Base-by-base conservation (phyloP, 2,888 invertebrate genomes). In the Gymnocheta viridis region DNA sequence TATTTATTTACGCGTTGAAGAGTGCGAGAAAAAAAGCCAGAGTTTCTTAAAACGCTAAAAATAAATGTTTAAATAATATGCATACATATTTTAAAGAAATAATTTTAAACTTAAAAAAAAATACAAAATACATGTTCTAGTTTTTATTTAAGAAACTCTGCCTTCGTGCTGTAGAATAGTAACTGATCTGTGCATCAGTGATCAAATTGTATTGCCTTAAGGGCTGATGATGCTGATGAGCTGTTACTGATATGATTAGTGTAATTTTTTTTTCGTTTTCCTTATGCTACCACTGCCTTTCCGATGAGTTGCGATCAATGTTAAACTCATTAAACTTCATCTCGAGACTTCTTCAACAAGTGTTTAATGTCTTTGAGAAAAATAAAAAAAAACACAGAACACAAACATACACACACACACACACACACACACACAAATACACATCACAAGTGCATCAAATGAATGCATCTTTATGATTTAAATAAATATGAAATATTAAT, bases 201-300 rank as follows among this genome's bases (percentile, higher is more conserved):
- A 73, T 54, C 29, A 41, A 7, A 27, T 82, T 27, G 51, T 62
- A 12, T 27, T 35, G 62, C 62, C 24, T 66, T 64, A 56, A 22
- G n/a, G n/a, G n/a, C n/a, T n/a, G n/a, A n/a, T n/a, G n/a, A n/a
- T 7, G 35, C 78, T 85, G 82, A 85, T 86, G 87, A 86, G 86
- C 85, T 87, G 87, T 85, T 87, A 82, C 86, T 86, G 86, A 89
- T 86, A 86, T 84, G 86, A 82, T 82, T 78, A 70, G 44, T 66
- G 66, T 27, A 38, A 66, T 69, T 22, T 27, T 6, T 49, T 2
- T 22, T 41, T 27, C 17, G 17, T 14, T 32, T 38, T 49, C 17
- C 35, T 7, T 35, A 44, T 44, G 17, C 29, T 22, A 24, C 2
- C 41, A 19, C 41, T 41, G 56, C 67, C 41, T 35, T 47, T 29